A percentile compares a stretch with the other conserved stretches of the same genome.
Conservation (phyloP, 2,797 vertebrate species). For the Euthynnus affinis region DNA sequence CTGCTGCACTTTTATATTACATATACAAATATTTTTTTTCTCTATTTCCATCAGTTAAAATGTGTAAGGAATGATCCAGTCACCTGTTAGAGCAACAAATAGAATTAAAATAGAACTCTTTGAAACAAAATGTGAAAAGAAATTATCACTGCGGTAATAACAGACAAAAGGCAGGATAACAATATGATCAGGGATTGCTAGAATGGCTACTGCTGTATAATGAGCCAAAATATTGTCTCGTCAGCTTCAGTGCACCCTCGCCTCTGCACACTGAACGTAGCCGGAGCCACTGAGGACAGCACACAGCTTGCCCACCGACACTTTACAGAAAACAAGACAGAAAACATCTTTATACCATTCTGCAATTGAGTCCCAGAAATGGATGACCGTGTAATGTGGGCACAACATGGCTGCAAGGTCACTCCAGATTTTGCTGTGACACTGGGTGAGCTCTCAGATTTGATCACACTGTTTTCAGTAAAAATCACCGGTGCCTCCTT, state of each 20-base stretch:
- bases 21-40: neutral
- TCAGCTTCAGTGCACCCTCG: slow-evolving; percentile 27
- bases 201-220: slow-evolving; percentile 54
- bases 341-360: slow-evolving; percentile 54
- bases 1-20: slow-evolving; percentile 19
- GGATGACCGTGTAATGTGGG: slow-evolving; percentile 48
- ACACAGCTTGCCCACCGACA: slow-evolving; percentile 38
- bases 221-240: slow-evolving; percentile 41
- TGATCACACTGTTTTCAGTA: slow-evolving; percentile 22
- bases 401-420: slow-evolving; percentile 72
- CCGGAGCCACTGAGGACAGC: slow-evolving; percentile 43
- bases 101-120: slow-evolving; percentile 5
- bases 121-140: slow-evolving; percentile 32
- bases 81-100: slow-evolving; percentile 26
- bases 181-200: slow-evolving; percentile 35
- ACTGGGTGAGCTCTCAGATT: slow-evolving; percentile 40
- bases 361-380: slow-evolving; percentile 55
- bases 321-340: slow-evolving; percentile 35
- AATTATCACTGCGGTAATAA: slow-evolving; percentile 24
- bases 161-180: slow-evolving; percentile 36
- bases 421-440: slow-evolving; percentile 38
- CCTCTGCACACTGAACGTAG: slow-evolving; percentile 30
- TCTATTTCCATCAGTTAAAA: slow-evolving; percentile 20
- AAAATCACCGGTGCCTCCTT: slow-evolving; percentile 26
- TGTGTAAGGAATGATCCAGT: slow-evolving; percentile 40